Conservation (phyloP, 2,888 invertebrate genomes). For the Ptychoptera albimana region DNA sequence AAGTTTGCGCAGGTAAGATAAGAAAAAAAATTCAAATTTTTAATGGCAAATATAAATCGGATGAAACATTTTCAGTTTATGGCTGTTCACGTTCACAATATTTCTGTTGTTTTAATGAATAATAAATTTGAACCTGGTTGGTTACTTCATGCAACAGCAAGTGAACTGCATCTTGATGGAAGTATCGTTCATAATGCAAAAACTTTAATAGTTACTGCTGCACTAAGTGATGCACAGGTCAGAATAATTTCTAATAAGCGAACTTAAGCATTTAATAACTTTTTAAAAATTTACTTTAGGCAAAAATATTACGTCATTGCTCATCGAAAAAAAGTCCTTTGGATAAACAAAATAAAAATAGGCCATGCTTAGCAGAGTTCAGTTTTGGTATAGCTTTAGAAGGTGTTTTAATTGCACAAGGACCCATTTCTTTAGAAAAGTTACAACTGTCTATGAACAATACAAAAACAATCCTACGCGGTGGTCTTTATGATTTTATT, state of each 20-base stretch:
- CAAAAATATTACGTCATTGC: slow-evolving; percentile 27
- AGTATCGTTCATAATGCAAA: slow-evolving; percentile 52
- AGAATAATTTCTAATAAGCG: no score
- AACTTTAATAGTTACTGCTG: slow-evolving; percentile 55
- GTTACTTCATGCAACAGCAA: slow-evolving; percentile 53
- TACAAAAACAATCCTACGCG: slow-evolving; percentile 33
- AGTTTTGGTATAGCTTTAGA: slow-evolving; percentile 59
- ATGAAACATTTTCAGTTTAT: slow-evolving; percentile 45
- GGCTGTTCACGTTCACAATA: slow-evolving; percentile 66
- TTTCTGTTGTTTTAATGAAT: slow-evolving; percentile 45
- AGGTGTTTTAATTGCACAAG: slow-evolving; percentile 63
- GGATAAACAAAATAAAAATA: slow-evolving; percentile 32
- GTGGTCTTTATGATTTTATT: slow-evolving; percentile 33
- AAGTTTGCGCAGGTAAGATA: slow-evolving; percentile 61
- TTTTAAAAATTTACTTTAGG: slow-evolving; percentile 14
- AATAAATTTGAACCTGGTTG: slow-evolving; percentile 46
- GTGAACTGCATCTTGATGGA: slow-evolving; percentile 47
- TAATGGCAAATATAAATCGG: slow-evolving; percentile 1
- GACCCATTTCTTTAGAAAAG: slow-evolving; percentile 65
- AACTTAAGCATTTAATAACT: no score
- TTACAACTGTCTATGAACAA: slow-evolving; percentile 30
- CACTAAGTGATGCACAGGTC: slow-evolving; percentile 48
- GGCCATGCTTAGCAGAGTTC: slow-evolving; percentile 55
- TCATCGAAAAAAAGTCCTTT: slow-evolving; percentile 12
- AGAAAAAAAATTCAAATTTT: background rate